Conservation (phyloP, 2,797 vertebrate genomes). For the Pangasius sanitwongsei region DNA sequence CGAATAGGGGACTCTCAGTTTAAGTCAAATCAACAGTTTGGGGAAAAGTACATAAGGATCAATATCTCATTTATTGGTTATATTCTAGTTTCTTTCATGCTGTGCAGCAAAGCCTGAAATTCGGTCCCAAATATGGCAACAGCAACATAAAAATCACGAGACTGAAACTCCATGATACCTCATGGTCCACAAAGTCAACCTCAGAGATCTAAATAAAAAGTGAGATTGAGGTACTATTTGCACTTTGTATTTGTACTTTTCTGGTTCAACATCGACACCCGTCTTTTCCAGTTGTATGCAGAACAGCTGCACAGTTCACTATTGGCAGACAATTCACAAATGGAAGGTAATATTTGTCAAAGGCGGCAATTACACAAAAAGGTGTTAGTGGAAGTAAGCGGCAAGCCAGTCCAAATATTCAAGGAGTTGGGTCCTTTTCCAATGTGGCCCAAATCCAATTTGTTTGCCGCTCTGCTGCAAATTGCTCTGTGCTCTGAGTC, state of each 20-base stretch:
- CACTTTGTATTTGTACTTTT: background rate
- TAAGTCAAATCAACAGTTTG: background rate
- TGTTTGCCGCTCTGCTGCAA: conserved; percentile 81
- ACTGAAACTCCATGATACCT: background rate
- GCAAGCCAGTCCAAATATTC: conserved; percentile 72
- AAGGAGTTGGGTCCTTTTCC: conserved; percentile 78
- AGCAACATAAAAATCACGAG: background rate
- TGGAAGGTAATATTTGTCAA: conserved; percentile 56
- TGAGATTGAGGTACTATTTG: background rate
- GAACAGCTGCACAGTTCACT: conserved; percentile 7
- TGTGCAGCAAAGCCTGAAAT: background rate
- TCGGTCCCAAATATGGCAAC: background rate
- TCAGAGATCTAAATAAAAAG: no score
- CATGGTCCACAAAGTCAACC: background rate
- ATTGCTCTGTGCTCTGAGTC: conserved; percentile 85
- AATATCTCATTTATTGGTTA: background rate
- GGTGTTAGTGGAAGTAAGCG: conserved; percentile 64
- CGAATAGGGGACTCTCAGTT: background rate
- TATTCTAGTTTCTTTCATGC: background rate
- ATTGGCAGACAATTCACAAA: conserved; percentile 28
- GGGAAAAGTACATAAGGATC: background rate
- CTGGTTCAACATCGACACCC: background rate
- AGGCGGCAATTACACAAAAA: conserved; percentile 56
- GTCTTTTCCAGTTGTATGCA: conserved; percentile 12
- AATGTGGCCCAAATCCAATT: conserved; percentile 85